phyloP scores from a whole-genome alignment of 2,797 vertebrate species.

The Halcyon chelicuti region DNA sequence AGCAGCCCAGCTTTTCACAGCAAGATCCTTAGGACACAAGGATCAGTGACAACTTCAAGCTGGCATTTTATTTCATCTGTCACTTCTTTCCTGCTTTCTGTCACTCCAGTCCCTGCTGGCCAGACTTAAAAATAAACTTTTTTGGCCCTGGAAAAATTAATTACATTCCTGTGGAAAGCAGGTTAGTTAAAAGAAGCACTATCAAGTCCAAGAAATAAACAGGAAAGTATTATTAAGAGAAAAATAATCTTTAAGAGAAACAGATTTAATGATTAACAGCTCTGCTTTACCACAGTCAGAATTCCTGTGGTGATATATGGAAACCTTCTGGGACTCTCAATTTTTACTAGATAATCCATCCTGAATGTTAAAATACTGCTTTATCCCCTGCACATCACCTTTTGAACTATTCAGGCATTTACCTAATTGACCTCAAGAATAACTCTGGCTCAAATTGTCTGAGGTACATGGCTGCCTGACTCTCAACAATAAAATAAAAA shows the following conservation, averaged over 20 bases:
- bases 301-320: background rate
- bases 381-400: background rate
- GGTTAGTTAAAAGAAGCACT: slow-evolving; percentile 6
- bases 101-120: background rate
- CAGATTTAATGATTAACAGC: background rate
- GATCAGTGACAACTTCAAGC: background rate
- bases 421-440: background rate
- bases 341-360: background rate
- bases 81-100: slow-evolving; percentile 12
- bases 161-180: slow-evolving; percentile 3
- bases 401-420: background rate
- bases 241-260: slow-evolving; percentile 21
- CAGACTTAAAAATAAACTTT: slow-evolving; percentile 20
- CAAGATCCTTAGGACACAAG: background rate
- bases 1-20: background rate
- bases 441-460: background rate
- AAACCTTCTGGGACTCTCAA: background rate
- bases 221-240: slow-evolving; percentile 10
- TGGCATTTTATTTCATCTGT: background rate
- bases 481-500: background rate
- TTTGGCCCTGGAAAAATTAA: slow-evolving; percentile 13
- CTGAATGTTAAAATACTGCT: background rate
- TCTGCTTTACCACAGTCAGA: background rate
- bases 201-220: slow-evolving; percentile 21
- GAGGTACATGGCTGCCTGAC: background rate